These are phyloP conservation scores for Platycercus adscitus DNA, from an alignment of 2,113 vertebrate species.

Conservation along the genomic window DNA sequence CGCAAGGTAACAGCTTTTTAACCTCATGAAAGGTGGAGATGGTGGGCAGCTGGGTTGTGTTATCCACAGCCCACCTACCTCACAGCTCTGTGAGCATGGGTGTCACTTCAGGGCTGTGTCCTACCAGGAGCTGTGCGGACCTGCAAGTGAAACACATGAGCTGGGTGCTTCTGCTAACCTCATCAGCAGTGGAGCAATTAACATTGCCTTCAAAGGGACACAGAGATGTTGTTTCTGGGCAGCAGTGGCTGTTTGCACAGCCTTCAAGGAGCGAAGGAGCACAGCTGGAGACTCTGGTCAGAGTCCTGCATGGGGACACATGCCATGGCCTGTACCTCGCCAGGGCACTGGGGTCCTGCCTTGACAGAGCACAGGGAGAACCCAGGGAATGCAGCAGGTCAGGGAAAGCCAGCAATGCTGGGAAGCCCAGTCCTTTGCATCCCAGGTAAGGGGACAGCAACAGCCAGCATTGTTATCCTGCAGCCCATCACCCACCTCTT, in stretches of 20 bases:
- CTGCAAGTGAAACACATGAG: not conserved
- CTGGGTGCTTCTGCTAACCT: not conserved
- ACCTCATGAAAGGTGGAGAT: not conserved
- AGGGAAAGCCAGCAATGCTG: not conserved
- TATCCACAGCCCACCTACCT: not conserved
- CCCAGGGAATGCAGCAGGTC: not conserved
- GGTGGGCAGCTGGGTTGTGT: not conserved
- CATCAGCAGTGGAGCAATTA: not conserved
- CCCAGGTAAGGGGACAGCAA: not conserved
- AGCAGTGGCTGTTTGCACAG: not conserved
- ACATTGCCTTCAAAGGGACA: not conserved
- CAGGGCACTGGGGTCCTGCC: not conserved
- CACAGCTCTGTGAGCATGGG: not conserved
- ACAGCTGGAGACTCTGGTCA: not conserved
- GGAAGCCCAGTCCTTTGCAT: not conserved
- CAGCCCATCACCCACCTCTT: not conserved
- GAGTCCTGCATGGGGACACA: not conserved
- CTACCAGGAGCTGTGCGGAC: not conserved
- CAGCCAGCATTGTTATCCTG: not conserved
- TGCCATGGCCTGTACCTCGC: not conserved
- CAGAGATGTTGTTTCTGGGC: not conserved
- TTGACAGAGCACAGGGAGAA: not conserved
- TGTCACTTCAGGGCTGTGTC: not conserved
- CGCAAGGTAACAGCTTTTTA: not conserved
- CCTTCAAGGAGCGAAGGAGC: not conserved